A percentile compares a stretch with the other conserved stretches of the same genome.
phyloP scores from a whole-genome alignment of 2,888 invertebrate genomes.

The Argynnis bischoffii region DNA sequence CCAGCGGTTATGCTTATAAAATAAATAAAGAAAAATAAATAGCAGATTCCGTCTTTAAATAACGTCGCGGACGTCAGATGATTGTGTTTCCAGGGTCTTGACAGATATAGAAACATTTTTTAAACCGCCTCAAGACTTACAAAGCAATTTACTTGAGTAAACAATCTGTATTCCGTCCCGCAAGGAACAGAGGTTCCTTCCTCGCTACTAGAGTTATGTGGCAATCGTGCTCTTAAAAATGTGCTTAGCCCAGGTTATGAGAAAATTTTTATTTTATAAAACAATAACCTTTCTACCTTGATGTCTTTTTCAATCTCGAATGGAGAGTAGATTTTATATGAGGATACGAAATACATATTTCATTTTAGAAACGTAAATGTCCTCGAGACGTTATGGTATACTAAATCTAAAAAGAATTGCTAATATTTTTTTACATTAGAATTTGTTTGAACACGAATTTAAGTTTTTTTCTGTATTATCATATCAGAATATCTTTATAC shows the following conservation, averaged over 20 bases:
- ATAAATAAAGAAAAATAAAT: slow-evolving; percentile 24
- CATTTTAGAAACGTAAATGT: not conserved
- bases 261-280: slow-evolving; percentile 37
- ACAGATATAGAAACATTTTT: slow-evolving; percentile 65
- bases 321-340: slow-evolving; percentile 14
- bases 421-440: too few species aligned
- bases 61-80: slow-evolving; percentile 48
- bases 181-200: slow-evolving; percentile 33
- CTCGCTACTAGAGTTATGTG: slow-evolving; percentile 35
- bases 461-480: too few species aligned
- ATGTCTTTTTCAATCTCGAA: slow-evolving; percentile 20
- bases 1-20: slow-evolving; percentile 12
- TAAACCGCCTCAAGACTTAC: slow-evolving; percentile 65
- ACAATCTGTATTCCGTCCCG: slow-evolving; percentile 33
- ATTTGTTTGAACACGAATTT: too few species aligned
- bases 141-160: slow-evolving; percentile 74
- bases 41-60: slow-evolving; percentile 40
- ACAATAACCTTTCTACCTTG: slow-evolving; percentile 28
- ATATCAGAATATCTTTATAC: too few species aligned
- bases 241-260: slow-evolving; percentile 37
- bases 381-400: not conserved
- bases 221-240: slow-evolving; percentile 37
- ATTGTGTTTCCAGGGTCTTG: slow-evolving; percentile 52
- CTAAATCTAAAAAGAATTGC: too few species aligned
- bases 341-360: not conserved